Conservation (phyloP, 2,797 vertebrate species). For the Thalassophryne amazonica region DNA sequence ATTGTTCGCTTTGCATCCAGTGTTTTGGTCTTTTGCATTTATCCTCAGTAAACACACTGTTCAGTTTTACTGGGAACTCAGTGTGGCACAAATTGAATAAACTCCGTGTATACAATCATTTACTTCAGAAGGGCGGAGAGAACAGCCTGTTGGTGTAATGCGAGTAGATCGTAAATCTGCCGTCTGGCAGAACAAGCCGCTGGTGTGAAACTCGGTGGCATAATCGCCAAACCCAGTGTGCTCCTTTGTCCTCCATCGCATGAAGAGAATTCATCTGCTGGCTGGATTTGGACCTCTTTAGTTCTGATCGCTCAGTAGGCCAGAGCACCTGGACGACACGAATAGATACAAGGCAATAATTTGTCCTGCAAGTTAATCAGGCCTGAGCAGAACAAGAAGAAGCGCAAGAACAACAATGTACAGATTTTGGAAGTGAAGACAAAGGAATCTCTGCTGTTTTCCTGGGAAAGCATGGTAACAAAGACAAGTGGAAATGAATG, state of each 20-base stretch:
- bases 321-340: slow-evolving; percentile 53
- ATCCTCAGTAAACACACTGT: slow-evolving; percentile 55
- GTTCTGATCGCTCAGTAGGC: slow-evolving; percentile 52
- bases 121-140: slow-evolving; percentile 50
- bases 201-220: slow-evolving; percentile 39
- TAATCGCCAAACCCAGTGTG: slow-evolving; percentile 42
- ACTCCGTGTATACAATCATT: slow-evolving; percentile 48
- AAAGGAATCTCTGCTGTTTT: slow-evolving; percentile 16
- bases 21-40: slow-evolving; percentile 40
- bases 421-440: slow-evolving; percentile 10
- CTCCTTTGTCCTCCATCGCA: slow-evolving; percentile 40
- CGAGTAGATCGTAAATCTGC: slow-evolving; percentile 46
- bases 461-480: neutral
- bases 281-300: slow-evolving; percentile 41
- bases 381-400: slow-evolving; percentile 18
- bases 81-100: slow-evolving; percentile 59
- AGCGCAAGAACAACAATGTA: slow-evolving; percentile 12
- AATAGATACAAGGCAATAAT: slow-evolving; percentile 59
- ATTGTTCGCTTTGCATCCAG: slow-evolving; percentile 15
- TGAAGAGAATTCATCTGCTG: slow-evolving; percentile 34
- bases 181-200: slow-evolving; percentile 31
- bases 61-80: slow-evolving; percentile 61
- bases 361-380: slow-evolving; percentile 65
- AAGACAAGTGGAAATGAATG: slow-evolving; percentile 36
- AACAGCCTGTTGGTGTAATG: slow-evolving; percentile 39